Evolutionary conservation across 1,140 invertebrate species (phyloP), one percentile per base, ranked within the genome.

Genomic region (Eriocheir sinensis): DNA sequence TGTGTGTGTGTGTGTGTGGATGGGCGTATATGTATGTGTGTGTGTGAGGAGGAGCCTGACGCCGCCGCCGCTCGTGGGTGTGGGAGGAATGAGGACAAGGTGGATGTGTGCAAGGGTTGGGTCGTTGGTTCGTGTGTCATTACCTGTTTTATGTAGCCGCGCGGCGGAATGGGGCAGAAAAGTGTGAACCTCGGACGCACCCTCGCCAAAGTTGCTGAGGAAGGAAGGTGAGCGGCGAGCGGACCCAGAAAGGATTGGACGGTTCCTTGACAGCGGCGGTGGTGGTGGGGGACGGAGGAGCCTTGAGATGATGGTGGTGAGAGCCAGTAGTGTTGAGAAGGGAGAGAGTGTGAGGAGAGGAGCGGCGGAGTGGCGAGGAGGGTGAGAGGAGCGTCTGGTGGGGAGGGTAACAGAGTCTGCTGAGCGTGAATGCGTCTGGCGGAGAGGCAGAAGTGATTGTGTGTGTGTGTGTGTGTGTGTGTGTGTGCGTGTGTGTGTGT

Each of bases 1-100:
- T 91, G 89, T 91, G 89, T 48, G 81, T 85, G 81, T 85, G 81
- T 83, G 83, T 85, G n/a, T 91, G 89, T 91, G 89, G 53, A 48
- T 48, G 81, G 27, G 81, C 32, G 81, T 83, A 30, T 85, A 44
- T 8, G 36, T 88, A 38, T 41, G 86, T 89, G 72, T 41, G 89
- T 72, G 48, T 1, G 60, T 79, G 89, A 21, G 48, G 89, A 27
- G 34, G 53, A 27, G 32, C n/a, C n/a, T n/a, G n/a, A n/a, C n/a
- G n/a, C n/a, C n/a, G n/a, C n/a, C n/a, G n/a, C n/a, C 53, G 53
- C 32, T 30, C 27, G 30, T 6, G 32, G 90, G 41, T 53, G 72
- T 79, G 89, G 86, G 53, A 30, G 53, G 89, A 72, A 40, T 38
- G 89, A 80, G 90, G 60, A 32, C 15, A 38, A 34, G 53, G 44